Evolutionary conservation across 2,113 vertebrate genomes (phyloP), one percentile per base, ranked within the genome.

Genomic region (Monopterus albus): DNA sequence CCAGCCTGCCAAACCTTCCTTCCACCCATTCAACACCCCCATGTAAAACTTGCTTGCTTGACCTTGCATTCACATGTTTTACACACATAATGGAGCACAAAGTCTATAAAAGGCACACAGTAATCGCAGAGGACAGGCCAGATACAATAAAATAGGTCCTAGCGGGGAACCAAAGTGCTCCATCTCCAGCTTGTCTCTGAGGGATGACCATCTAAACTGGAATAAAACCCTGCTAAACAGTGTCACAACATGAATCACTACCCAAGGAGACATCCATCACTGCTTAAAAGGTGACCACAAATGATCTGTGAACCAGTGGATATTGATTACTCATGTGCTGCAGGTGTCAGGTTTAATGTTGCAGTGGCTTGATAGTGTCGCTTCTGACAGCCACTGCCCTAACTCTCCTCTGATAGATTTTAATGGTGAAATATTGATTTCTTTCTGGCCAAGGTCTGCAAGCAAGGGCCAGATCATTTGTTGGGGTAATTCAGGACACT

Each of bases 401-500:
- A 95, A 96, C 96, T 96, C 96, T 95, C 94, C 95, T 95, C 94
- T 98, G 96, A 99, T 97, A 95, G 96, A 97, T 96, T 98, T 97
- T 98, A 98, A 98, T 98, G 95, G 96, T 98, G 96, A 98, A 98
- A 97, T 98, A 99, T 98, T 96, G 97, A 99, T 99, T 97, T 96
- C 94, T 95, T 94, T 96, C 94, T 94, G 93, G 95, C 96, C 96
- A 98, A 98, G 97, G 96, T 96, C 96, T 97, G 95, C 94, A 92
- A 93, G 94, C 94, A 94, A 94, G 94, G 94, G 95, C 95, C 95
- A 95, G 95, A 97, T 97, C 96, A 98, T 98, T 97, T 98, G 95
- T 97, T 96, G 96, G 81, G 95, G 92, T 94, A 96, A 95, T 95
- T 93, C 96, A 75, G 97, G 96, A 97, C 95, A 95, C 93, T 91